A percentile compares a stretch with the other conserved stretches of the same genome.
phyloP scores from a whole-genome alignment of 2,888 invertebrate species.

The Alitta virens region DNA sequence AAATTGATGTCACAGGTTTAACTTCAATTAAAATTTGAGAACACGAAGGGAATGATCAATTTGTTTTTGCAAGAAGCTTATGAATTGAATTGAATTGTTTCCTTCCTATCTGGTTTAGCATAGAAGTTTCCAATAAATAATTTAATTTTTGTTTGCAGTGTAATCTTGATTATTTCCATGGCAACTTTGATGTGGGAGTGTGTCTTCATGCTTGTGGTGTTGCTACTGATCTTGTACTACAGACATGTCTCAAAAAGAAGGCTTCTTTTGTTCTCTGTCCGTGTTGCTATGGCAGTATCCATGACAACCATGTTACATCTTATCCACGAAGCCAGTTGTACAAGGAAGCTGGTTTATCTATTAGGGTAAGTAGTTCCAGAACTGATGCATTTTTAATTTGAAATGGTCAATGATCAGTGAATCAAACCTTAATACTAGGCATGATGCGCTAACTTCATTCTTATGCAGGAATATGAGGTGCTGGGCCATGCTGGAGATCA shows the following conservation, averaged over 20 bases:
- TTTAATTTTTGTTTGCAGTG: conserved; percentile 66
- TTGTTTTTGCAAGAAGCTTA: no score
- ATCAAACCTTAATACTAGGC: no score
- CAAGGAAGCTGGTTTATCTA: conserved; percentile 33
- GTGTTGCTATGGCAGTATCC: conserved; percentile 89
- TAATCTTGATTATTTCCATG: conserved; percentile 83
- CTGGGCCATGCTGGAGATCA: conserved; percentile 91
- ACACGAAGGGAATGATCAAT: no score
- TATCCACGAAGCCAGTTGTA: conserved; percentile 75
- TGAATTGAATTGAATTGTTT: no score
- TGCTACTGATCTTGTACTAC: conserved; percentile 87
- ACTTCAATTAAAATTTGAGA: no score
- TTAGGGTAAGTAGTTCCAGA: conserved; percentile 36
- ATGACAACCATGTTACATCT: conserved; percentile 73
- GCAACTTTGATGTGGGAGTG: conserved; percentile 78
- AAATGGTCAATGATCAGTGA: no score
- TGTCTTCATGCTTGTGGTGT: conserved; percentile 92
- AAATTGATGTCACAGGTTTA: no score
- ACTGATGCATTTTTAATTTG: no score
- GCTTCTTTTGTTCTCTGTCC: conserved; percentile 88
- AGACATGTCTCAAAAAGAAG: conserved; percentile 72
- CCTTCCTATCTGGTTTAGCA: no score
- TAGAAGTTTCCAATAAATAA: no score
- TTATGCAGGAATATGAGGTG: conserved; percentile 68
- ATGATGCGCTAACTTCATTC: not conserved